Evolutionary conservation across 2,113 vertebrate genomes (phyloP), one percentile per base, ranked within the genome.

Genomic region (Takifugu bimaculatus): DNA sequence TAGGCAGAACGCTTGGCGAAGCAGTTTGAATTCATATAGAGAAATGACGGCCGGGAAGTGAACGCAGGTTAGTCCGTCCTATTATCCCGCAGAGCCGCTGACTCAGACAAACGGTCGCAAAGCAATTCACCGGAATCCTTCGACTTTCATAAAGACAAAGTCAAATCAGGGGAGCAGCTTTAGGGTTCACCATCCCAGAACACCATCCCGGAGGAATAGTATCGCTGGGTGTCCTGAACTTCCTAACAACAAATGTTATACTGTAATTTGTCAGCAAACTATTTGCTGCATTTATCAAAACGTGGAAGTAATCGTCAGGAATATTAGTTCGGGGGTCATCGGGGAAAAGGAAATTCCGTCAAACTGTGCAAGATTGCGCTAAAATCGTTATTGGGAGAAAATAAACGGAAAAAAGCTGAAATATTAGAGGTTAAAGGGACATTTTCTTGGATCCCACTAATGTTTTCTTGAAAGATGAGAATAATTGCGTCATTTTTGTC

Each of bases 71-170:
- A 78, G 75, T 66, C 56, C 59, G 20, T 35, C 71, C 44, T 68
- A 74, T 86, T 77, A 79, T 47, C 15, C 53, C 7, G 14, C 60
- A 65, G 65, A 72, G 51, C 57, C 79, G 77, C 78, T 73, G 76
- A 82, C 79, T 87, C 76, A 64, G 70, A 78, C 60, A 74, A 86
- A 79, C 68, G 27, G 54, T 51, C 42, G 28, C 20, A 44, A 69
- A 77, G 10, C 57, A 66, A 74, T 74, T 77, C 60, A 69, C 56
- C 50, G 54, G 54, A 75, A 66, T 78, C 42, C 26, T 47, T 57
- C 68, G 75, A 60, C 68, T 72, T 80, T 73, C 69, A 66, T 29
- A n/a, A 47, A 71, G 74, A 60, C 52, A 35, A 69, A 74, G 63
- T 68, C 70, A 78, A 53, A 64, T 52, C 49, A 25, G 26, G 43